Percentiles rank a stretch among this genome's conserved stretches.
Conservation (phyloP, 2,797 vertebrate species). For the Florisuga fusca region DNA sequence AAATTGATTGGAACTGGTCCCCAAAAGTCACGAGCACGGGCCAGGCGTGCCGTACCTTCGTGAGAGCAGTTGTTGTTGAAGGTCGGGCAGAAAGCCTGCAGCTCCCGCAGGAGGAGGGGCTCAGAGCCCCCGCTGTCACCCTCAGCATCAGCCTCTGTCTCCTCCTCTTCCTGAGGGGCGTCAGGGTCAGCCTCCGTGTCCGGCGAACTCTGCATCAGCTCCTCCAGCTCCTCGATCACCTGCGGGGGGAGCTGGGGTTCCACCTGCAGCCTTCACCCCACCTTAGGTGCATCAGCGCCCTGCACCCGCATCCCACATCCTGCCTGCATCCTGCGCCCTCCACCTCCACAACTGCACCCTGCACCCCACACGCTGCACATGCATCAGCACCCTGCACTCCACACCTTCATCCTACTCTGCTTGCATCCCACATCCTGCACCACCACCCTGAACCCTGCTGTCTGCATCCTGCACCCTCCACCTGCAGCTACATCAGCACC, state of each 20-base stretch:
- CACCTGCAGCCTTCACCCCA: no score
- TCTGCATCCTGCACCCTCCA: no score
- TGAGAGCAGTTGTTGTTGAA: constrained; percentile 64
- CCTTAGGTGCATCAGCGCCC: no score
- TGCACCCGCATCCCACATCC: no score
- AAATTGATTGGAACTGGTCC: not conserved
- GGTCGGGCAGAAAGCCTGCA: constrained; percentile 30
- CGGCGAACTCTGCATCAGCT: constrained; percentile 66
- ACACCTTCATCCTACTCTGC: no score
- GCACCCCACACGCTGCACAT: no score
- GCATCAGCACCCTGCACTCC: no score
- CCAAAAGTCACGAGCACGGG: not conserved
- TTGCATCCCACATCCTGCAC: no score
- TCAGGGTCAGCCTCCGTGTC: constrained; percentile 34
- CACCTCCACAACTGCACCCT: no score
- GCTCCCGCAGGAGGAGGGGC: constrained; percentile 46
- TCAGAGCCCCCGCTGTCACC: not conserved
- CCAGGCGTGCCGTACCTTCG: constrained; percentile 21
- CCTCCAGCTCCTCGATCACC: constrained; percentile 69
- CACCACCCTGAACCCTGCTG: no score
- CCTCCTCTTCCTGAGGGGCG: constrained; percentile 37
- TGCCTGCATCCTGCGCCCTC: no score
- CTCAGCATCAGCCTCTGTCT: not conserved
- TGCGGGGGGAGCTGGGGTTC: not conserved
- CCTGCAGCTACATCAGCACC: no score